Conservation (phyloP, 2,888 invertebrate genomes). For the Rutpela maculata region DNA sequence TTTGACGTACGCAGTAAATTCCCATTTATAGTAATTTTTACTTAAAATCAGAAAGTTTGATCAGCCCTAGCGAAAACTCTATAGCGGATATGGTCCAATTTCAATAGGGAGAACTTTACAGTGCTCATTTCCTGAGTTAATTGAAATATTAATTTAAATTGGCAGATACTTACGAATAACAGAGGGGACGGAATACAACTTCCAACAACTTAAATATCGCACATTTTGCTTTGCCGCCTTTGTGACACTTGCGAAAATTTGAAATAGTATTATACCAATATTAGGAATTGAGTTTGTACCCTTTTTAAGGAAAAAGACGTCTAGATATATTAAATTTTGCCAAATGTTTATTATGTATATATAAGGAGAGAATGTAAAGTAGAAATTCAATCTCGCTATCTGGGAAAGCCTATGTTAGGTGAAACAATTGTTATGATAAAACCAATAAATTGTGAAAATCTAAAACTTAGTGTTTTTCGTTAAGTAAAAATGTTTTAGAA, state of each 20-base stretch:
- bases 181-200: neutral
- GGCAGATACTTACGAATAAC: neutral
- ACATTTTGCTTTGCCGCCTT: neutral
- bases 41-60: neutral
- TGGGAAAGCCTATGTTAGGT: too few relatives aligned
- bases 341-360: too few relatives aligned
- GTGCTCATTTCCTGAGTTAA: constrained; percentile 11
- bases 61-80: neutral
- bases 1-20: neutral
- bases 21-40: neutral
- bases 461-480: too few relatives aligned
- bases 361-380: too few relatives aligned
- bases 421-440: too few relatives aligned
- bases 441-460: too few relatives aligned
- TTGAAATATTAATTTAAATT: constrained; percentile 4
- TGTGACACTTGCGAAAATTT: neutral
- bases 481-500: too few relatives aligned
- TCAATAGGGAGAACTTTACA: constrained; percentile 12
- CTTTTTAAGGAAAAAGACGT: too few relatives aligned
- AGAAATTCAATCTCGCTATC: too few relatives aligned
- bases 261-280: neutral
- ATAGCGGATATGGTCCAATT: neutral
- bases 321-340: too few relatives aligned
- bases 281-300: too few relatives aligned
- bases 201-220: neutral